phyloP scores from a whole-genome alignment of 2,113 vertebrate species.

The Craseonycteris thonglongyai region DNA sequence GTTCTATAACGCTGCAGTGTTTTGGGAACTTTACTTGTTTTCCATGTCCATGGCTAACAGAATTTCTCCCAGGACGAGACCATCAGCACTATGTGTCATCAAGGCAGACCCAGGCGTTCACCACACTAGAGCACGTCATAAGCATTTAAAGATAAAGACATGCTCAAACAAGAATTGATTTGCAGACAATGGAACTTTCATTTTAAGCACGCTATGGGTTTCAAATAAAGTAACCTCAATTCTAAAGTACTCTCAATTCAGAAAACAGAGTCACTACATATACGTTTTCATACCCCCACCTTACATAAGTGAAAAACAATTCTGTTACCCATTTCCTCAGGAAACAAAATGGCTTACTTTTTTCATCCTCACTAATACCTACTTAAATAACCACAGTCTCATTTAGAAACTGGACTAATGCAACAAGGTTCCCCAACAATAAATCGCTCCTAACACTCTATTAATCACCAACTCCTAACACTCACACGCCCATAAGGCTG shows the following conservation, averaged over 20 bases:
- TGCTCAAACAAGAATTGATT: background rate
- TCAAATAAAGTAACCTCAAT: background rate
- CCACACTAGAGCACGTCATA: fast-evolving
- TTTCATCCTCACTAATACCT: background rate
- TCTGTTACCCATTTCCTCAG: background rate
- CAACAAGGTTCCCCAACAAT: background rate
- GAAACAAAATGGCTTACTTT: background rate
- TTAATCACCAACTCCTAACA: background rate
- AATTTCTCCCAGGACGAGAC: background rate
- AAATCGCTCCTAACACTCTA: background rate
- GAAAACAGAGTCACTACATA: background rate
- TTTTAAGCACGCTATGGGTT: background rate
- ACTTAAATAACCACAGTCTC: background rate
- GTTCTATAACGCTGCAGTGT: background rate
- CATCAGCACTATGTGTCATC: background rate
- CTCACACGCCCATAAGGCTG: background rate
- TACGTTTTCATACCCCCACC: background rate
- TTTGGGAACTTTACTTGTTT: background rate
- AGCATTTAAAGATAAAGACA: background rate
- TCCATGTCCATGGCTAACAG: fast-evolving
- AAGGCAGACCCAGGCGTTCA: background rate
- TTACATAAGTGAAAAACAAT: background rate
- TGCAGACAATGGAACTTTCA: background rate
- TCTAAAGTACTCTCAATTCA: background rate
- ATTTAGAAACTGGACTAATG: background rate